Evolutionary conservation across 1,140 invertebrate species (phyloP).

Genomic region (Tigriopus japonicus): DNA sequence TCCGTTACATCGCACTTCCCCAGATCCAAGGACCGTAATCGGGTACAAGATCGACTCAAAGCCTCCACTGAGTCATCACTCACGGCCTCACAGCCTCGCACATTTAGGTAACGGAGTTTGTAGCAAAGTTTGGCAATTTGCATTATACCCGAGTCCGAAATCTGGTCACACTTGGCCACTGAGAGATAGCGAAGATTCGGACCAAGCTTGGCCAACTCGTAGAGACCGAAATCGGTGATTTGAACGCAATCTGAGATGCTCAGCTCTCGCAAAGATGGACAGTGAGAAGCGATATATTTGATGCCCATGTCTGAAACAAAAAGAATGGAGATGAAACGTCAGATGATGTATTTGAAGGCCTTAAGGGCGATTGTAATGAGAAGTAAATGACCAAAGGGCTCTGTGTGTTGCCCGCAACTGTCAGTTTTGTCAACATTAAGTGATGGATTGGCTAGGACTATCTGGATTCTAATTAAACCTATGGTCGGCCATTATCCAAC

Average conservation of each 20-base stretch:
- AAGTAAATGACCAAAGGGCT: background rate
- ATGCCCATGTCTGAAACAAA: slow-evolving; percentile 42
- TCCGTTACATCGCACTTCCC: slow-evolving; percentile 84
- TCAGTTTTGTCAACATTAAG: background rate
- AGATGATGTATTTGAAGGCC: background rate
- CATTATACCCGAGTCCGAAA: slow-evolving; percentile 61
- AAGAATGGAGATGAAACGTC: background rate
- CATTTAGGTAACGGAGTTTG: slow-evolving; percentile 72
- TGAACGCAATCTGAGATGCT: slow-evolving; percentile 72
- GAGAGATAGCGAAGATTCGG: slow-evolving; percentile 62
- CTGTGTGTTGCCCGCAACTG: background rate
- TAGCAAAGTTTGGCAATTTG: slow-evolving; percentile 72
- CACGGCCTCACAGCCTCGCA: slow-evolving; percentile 72
- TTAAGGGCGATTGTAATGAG: background rate
- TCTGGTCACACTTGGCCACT: slow-evolving; percentile 66
- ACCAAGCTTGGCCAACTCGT: slow-evolving; percentile 68
- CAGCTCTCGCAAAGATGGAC: slow-evolving; percentile 55
- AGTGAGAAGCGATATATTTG: slow-evolving; percentile 65
- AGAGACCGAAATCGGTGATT: slow-evolving; percentile 74
- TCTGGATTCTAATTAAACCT: background rate
- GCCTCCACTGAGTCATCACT: slow-evolving; percentile 70
- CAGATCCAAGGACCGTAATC: slow-evolving; percentile 62
- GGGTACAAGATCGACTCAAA: slow-evolving; percentile 55
- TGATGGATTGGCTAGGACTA: background rate
- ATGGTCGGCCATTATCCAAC: too few species aligned